Evolutionary conservation across 1,140 invertebrate species (phyloP).

Genomic region (Hydropsyche tenuis): DNA sequence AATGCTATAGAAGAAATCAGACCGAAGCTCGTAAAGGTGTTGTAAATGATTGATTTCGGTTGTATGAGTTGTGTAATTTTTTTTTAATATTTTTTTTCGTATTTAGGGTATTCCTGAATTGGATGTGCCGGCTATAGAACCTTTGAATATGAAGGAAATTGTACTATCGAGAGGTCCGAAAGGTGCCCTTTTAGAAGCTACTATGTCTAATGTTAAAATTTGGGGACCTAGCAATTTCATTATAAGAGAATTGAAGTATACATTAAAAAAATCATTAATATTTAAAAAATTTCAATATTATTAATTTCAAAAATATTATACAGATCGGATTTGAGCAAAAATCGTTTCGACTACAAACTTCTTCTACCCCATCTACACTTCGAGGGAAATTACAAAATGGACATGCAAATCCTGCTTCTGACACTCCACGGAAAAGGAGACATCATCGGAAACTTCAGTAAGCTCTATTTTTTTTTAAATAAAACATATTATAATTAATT

Average conservation of each 20-base stretch:
- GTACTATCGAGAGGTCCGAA: slow-evolving; percentile 64
- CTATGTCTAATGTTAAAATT: slow-evolving; percentile 67
- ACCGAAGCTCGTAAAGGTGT: slow-evolving; percentile 63
- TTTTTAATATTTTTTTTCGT: background rate
- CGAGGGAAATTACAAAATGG: slow-evolving; percentile 68
- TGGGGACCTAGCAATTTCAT: slow-evolving; percentile 62
- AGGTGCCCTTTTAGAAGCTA: slow-evolving; percentile 67
- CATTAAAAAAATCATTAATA: too few species aligned
- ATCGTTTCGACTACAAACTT: slow-evolving; percentile 66
- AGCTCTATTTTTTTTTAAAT: too few species aligned
- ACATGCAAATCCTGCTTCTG: slow-evolving; percentile 67
- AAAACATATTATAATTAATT: too few species aligned
- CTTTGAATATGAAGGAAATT: slow-evolving; percentile 67
- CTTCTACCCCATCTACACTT: slow-evolving; percentile 64
- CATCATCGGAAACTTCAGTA: slow-evolving; percentile 72
- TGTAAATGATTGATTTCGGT: too few species aligned
- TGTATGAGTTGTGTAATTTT: background rate
- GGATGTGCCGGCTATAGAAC: slow-evolving; percentile 71
- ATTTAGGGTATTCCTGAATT: slow-evolving; percentile 71
- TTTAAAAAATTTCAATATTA: too few species aligned
- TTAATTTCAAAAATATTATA: too few species aligned
- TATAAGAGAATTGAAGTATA: slow-evolving; percentile 59
- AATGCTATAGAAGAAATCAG: slow-evolving; percentile 68
- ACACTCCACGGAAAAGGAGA: slow-evolving; percentile 69
- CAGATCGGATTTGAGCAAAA: slow-evolving; percentile 63